Percentiles rank a stretch among this genome's conserved stretches.
phyloP scores from a whole-genome alignment of 2,888 invertebrate genomes.

The Candidula unifasciata region DNA sequence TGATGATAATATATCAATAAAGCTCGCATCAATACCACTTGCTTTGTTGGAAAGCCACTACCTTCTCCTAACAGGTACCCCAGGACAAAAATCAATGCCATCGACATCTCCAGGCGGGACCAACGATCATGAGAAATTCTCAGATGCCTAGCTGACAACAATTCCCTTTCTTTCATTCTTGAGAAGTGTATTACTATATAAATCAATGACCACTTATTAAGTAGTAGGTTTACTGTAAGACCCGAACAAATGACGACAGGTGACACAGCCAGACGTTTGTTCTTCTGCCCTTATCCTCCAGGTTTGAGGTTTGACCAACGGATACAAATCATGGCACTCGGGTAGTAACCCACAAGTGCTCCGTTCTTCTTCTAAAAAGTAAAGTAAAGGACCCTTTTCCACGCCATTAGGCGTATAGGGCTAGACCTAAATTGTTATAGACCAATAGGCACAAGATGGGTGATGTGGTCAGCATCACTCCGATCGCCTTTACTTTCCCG shows the following conservation, averaged over 20 bases:
- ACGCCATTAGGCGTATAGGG: too few species aligned
- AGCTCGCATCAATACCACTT: background rate
- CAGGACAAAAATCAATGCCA: constrained; percentile 32
- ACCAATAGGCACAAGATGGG: too few species aligned
- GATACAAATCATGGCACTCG: too few species aligned
- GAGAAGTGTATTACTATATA: background rate
- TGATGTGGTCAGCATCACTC: too few species aligned
- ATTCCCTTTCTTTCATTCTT: background rate
- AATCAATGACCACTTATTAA: constrained; percentile 38
- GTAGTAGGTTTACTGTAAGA: too few species aligned
- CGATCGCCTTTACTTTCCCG: too few species aligned
- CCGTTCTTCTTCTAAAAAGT: too few species aligned
- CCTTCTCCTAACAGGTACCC: constrained; percentile 21
- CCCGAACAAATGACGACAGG: background rate
- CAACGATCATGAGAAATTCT: constrained; percentile 10
- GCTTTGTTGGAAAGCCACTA: constrained; percentile 10
- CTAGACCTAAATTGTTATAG: too few species aligned
- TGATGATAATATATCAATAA: background rate
- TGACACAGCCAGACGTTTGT: constrained; percentile 2
- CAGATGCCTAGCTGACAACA: background rate
- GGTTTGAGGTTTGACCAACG: too few species aligned
- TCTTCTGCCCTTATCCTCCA: too few species aligned
- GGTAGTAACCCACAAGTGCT: too few species aligned
- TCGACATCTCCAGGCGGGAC: background rate
- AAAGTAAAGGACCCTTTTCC: too few species aligned